These are phyloP conservation scores for Nyctibius grandis DNA, from an alignment of 2,797 vertebrate species.

Conservation along the genomic window DNA sequence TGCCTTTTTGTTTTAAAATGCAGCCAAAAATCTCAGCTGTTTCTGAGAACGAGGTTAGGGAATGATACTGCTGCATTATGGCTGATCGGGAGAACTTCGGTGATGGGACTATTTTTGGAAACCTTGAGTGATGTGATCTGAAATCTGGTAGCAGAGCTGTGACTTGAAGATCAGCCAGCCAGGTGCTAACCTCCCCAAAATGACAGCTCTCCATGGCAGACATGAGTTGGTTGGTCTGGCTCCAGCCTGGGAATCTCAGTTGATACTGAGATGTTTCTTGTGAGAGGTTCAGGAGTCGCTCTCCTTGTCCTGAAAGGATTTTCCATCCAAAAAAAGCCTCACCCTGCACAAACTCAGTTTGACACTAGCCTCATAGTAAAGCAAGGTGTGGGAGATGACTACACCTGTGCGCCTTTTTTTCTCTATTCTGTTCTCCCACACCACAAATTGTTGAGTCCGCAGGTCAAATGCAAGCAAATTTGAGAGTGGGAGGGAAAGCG, in stretches of 20 bases:
- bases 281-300: not conserved
- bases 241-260: not conserved
- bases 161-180: not conserved
- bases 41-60: not conserved
- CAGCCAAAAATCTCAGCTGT: constrained; percentile 61
- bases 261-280: not conserved
- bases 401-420: rapidly evolving
- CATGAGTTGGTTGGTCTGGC: not conserved
- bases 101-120: not conserved
- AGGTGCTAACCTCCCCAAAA: not conserved
- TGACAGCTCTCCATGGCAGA: not conserved
- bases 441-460: not conserved
- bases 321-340: not conserved
- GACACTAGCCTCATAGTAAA: not conserved
- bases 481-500: not conserved
- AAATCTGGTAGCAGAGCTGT: not conserved
- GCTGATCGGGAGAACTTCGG: not conserved
- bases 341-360: not conserved
- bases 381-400: not conserved
- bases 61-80: not conserved
- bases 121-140: not conserved
- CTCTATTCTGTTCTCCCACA: not conserved
- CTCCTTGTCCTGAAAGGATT: not conserved
- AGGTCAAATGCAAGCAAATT: not conserved
- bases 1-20: constrained; percentile 49